Evolutionary conservation across 1,140 invertebrate species (phyloP).

Genomic region (Drosophila mauritiana): DNA sequence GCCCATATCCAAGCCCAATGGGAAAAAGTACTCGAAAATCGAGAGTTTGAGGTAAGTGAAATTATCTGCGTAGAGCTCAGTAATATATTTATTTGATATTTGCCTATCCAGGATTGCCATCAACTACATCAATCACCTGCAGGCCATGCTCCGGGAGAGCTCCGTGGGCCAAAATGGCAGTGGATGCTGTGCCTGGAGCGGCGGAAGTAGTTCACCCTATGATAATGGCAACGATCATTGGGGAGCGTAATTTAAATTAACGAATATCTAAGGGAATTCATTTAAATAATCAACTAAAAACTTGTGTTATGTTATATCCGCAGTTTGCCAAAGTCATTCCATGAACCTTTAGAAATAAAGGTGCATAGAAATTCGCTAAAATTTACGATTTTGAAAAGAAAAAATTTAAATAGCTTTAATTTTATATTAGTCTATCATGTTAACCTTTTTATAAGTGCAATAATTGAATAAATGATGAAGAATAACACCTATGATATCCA

Average conservation of each 20-base stretch:
- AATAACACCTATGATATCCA: not conserved
- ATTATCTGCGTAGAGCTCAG: not conserved
- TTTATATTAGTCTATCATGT: not conserved
- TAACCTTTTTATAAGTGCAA: slow-evolving; percentile 2
- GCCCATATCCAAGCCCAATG: slow-evolving; percentile 91
- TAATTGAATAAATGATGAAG: not conserved
- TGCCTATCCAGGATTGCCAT: slow-evolving; percentile 88
- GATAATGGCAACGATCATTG: slow-evolving; percentile 68
- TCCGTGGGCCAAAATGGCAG: slow-evolving; percentile 56
- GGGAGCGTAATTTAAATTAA: slow-evolving; percentile 47
- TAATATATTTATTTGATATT: not conserved
- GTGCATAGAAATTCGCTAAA: not conserved
- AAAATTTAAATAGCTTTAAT: not conserved
- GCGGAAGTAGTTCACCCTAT: slow-evolving; percentile 68
- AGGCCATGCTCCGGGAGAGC: slow-evolving; percentile 83
- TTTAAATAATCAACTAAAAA: not conserved
- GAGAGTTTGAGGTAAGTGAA: slow-evolving; percentile 90
- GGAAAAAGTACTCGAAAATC: slow-evolving; percentile 95
- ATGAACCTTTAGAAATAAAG: not conserved
- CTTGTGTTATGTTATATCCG: not conserved
- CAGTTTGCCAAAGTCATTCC: not conserved
- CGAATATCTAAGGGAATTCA: not conserved
- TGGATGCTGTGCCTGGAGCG: slow-evolving; percentile 68
- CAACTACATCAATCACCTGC: slow-evolving; percentile 91
- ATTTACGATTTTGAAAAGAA: not conserved